phyloP scores from a whole-genome alignment of 2,113 vertebrate species.

The Pardalotus punctatus region DNA sequence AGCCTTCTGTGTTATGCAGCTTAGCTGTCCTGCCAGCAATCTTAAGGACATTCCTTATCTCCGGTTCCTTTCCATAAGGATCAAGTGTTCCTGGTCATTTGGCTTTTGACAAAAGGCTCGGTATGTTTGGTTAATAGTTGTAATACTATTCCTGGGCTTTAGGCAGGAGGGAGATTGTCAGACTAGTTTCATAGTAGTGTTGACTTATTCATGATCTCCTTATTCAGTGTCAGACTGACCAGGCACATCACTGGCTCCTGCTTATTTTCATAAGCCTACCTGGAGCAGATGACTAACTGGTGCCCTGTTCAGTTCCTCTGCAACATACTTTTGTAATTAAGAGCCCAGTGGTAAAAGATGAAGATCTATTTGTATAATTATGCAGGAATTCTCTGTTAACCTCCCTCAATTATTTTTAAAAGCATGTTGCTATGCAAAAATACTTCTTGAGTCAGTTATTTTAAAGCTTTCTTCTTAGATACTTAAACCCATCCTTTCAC shows the following conservation, averaged over 20 bases:
- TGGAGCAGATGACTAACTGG: neutral
- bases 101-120: neutral
- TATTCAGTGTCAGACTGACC: neutral
- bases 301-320: neutral
- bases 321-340: neutral
- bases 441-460: neutral
- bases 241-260: neutral
- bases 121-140: neutral
- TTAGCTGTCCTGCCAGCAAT: neutral
- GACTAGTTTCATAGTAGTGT: neutral
- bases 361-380: neutral
- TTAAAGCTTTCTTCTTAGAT: neutral
- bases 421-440: slow-evolving; percentile 24
- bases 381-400: neutral
- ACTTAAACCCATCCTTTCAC: neutral
- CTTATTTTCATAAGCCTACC: neutral
- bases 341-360: neutral
- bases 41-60: neutral
- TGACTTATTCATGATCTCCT: neutral
- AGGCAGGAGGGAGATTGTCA: neutral
- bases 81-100: neutral
- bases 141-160: neutral
- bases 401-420: slow-evolving; percentile 35
- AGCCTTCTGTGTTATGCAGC: neutral
- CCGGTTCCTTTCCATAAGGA: neutral